phyloP scores from a whole-genome alignment of 2,113 vertebrate species.

The Bubo blakistoni region DNA sequence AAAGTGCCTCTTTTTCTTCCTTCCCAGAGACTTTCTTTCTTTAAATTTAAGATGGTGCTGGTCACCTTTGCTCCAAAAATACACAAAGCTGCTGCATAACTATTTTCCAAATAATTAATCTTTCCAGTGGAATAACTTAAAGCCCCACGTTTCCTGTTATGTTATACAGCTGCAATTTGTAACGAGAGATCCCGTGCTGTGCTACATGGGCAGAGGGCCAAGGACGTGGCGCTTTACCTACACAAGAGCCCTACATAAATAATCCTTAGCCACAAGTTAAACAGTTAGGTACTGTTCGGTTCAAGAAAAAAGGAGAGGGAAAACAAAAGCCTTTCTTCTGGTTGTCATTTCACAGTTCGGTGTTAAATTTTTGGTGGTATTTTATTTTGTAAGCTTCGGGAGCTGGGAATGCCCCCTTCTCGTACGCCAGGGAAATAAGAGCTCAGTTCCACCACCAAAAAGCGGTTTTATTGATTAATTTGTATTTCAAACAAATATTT shows the following conservation, averaged over 20 bases:
- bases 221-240: slow-evolving; percentile 71
- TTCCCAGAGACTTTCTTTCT: background rate
- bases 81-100: slow-evolving; percentile 57
- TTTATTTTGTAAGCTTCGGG: background rate
- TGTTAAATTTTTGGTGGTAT: background rate
- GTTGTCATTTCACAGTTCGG: background rate
- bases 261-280: slow-evolving; percentile 70
- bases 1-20: background rate
- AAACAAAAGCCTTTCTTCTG: slow-evolving; percentile 60
- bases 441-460: background rate
- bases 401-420: background rate
- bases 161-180: slow-evolving; percentile 76
- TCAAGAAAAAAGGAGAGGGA: slow-evolving; percentile 26
- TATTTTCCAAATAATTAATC: slow-evolving; percentile 79
- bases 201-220: slow-evolving; percentile 69
- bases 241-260: slow-evolving; percentile 71
- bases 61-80: slow-evolving; percentile 72
- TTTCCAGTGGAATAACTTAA: slow-evolving; percentile 78
- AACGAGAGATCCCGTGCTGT: slow-evolving; percentile 69
- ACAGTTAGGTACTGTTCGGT: slow-evolving; percentile 69
- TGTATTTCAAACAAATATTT: background rate
- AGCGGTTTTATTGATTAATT: background rate
- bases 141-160: slow-evolving; percentile 79
- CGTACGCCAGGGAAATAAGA: background rate
- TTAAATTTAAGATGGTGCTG: slow-evolving; percentile 52